Evolutionary conservation across 2,888 invertebrate species (phyloP), one percentile per base, ranked within the genome.

Genomic region (Oligia strigilis): DNA sequence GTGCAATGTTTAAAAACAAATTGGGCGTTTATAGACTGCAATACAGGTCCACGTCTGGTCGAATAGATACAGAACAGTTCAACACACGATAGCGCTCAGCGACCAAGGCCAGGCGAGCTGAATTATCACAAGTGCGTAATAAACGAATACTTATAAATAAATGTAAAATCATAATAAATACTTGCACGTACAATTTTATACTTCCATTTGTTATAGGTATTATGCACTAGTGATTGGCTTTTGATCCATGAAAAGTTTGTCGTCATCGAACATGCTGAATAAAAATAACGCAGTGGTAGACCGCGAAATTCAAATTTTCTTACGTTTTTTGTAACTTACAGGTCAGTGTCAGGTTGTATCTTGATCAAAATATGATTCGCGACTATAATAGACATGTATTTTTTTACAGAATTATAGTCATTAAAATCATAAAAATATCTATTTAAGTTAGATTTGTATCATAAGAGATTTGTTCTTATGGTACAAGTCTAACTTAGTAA

Each of bases 51-150:
- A 77, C 81, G 86, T 80, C 86, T 86, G 87, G 81, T 86, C 81
- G 75, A 79, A 80, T 78, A 82, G 85, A 84, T 86, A 90, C 87
- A 88, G 80, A 93, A 88, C 94, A 95, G 97, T 97, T 97, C 97
- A 97, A 96, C 96, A 97, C 90, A 97, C 97, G 97, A 97, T 97
- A 97, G 93, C 93, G 93, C 93, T 93, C 93, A 77, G 52, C 87
- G 79, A 92, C 93, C 96, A 96, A 97, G 96, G 97, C 95, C 96
- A 94, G 92, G 87, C 88, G 90, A 83, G 85, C 90, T 85, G 85
- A 92, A 90, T 93, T 94, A 94, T 94, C 93, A 91, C 87, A 84
- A 89, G 81, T 89, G 79, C 75, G 84, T 87, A 86, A 90, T 84
- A 77, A 88, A 81, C 69, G 66, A 72, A 84, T 85, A 86, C 89